Evolutionary conservation across 1,140 invertebrate genomes (phyloP).

Genomic region (Nylanderia fulva): DNA sequence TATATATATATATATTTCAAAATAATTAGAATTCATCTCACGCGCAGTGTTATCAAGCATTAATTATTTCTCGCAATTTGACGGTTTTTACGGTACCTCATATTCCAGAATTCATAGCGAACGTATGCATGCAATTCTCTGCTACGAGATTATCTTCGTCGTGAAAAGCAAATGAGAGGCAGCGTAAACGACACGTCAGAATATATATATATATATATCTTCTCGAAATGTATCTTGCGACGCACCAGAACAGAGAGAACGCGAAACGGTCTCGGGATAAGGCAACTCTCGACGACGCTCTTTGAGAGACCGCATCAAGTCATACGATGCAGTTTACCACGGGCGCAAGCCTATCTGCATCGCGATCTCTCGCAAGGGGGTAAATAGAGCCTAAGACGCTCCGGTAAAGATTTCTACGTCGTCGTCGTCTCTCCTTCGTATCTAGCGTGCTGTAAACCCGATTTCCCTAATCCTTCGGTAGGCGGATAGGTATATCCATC

Average conservation of each 20-base stretch:
- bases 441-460: slow-evolving; percentile 55
- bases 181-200: slow-evolving; percentile 11
- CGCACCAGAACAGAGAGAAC: background rate
- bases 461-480: slow-evolving; percentile 73
- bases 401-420: slow-evolving; percentile 64
- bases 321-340: slow-evolving; percentile 60
- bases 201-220: too few species aligned
- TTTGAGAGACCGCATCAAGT: slow-evolving; percentile 65
- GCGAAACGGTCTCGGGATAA: background rate
- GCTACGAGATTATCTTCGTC: slow-evolving; percentile 5
- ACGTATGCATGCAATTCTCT: background rate
- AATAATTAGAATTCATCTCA: background rate
- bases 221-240: slow-evolving; percentile 20
- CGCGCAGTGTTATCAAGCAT: too few species aligned
- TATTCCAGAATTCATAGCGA: background rate
- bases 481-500: slow-evolving; percentile 65
- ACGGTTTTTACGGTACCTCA: background rate
- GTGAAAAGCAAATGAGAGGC: slow-evolving; percentile 43
- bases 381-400: slow-evolving; percentile 68
- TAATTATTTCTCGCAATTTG: background rate
- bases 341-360: slow-evolving; percentile 65
- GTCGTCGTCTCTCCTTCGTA: slow-evolving; percentile 35
- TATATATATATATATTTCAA: too few species aligned
- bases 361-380: slow-evolving; percentile 59
- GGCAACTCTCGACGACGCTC: slow-evolving; percentile 45